phyloP scores from a whole-genome alignment of 2,113 vertebrate species.

The Morone saxatilis region DNA sequence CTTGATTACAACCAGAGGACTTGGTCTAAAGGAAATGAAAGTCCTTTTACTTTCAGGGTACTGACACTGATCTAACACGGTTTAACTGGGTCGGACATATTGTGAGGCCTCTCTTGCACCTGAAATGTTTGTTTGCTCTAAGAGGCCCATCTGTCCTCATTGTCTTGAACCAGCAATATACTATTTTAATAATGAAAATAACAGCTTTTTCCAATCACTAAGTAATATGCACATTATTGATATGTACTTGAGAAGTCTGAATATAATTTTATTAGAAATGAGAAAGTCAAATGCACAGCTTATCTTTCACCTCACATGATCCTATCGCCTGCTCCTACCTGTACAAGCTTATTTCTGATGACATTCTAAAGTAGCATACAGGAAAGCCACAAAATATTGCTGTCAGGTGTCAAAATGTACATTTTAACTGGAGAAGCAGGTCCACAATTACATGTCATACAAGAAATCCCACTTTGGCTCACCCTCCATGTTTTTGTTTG shows the following conservation, averaged over 20 bases:
- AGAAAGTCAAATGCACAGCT: not conserved
- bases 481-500: constrained; percentile 80
- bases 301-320: constrained; percentile 22
- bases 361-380: not conserved
- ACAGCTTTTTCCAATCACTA: not conserved
- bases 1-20: constrained; percentile 59
- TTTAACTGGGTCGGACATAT: constrained; percentile 5
- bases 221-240: not conserved
- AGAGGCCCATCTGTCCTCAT: not conserved
- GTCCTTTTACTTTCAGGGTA: constrained; percentile 13
- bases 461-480: constrained; percentile 51
- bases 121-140: not conserved
- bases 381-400: not conserved
- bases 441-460: not conserved
- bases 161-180: not conserved
- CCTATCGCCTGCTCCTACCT: constrained; percentile 25
- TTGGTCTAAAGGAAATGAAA: constrained; percentile 33
- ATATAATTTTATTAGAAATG: not conserved
- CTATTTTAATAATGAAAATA: not conserved
- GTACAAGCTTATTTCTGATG: constrained; percentile 6
- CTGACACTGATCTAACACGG: constrained; percentile 14
- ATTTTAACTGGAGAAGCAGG: not conserved
- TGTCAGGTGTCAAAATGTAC: not conserved
- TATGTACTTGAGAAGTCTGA: not conserved
- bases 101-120: not conserved